Evolutionary conservation across 2,797 vertebrate genomes (phyloP).

Genomic region (Caiman crocodilus): DNA sequence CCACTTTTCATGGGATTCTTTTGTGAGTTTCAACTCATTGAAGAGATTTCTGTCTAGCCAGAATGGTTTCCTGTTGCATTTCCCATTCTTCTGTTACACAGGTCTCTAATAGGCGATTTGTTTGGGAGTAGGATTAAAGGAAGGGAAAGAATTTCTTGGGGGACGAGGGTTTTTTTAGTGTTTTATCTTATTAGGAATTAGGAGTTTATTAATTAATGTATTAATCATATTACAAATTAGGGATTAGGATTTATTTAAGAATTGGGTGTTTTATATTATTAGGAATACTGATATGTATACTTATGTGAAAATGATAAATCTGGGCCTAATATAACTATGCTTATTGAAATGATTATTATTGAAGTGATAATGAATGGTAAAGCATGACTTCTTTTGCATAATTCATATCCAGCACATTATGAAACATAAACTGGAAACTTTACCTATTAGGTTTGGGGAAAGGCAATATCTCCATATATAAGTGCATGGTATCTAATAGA

Average conservation of each 20-base stretch:
- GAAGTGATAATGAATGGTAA: not conserved
- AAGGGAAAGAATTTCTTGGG: slow-evolving; percentile 15
- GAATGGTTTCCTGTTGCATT: too few species aligned
- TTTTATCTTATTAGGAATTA: too few species aligned
- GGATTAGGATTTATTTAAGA: too few species aligned
- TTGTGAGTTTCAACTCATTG: too few species aligned
- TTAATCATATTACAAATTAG: too few species aligned
- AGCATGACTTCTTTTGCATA: not conserved
- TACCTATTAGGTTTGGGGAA: not conserved
- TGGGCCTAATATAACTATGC: not conserved
- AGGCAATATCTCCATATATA: not conserved
- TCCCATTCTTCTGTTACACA: too few species aligned
- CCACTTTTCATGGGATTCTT: too few species aligned
- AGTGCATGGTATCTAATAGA: not conserved
- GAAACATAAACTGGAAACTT: not conserved
- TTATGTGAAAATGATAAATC: not conserved
- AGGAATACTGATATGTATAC: not conserved
- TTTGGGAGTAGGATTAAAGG: slow-evolving; percentile 1
- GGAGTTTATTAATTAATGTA: too few species aligned
- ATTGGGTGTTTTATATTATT: too few species aligned
- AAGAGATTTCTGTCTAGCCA: too few species aligned
- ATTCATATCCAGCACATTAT: not conserved
- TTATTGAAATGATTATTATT: not conserved
- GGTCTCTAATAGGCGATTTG: slow-evolving; percentile 13
- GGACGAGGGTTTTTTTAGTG: too few species aligned